phyloP scores from a whole-genome alignment of 1,140 invertebrate genomes.

The Notospermus geniculatus region DNA sequence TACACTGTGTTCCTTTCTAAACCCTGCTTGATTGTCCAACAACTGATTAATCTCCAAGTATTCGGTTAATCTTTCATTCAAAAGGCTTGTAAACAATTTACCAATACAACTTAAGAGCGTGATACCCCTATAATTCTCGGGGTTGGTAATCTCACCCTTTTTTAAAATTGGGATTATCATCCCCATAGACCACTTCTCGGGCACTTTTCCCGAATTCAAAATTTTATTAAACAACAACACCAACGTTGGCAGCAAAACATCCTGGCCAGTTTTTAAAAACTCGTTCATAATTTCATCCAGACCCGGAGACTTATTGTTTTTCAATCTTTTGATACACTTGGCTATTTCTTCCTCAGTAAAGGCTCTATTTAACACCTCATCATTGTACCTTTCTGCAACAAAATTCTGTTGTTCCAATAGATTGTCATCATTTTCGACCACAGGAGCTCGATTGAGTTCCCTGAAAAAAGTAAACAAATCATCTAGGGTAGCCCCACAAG shows the following conservation, averaged over 20 bases:
- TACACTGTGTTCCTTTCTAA: conserved; percentile 16
- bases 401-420: neutral
- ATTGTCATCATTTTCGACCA: neutral
- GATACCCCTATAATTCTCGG: conserved; percentile 23
- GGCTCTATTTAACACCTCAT: neutral
- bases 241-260: neutral
- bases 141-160: conserved; percentile 12
- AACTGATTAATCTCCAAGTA: conserved; percentile 11
- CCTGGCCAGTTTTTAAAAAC: neutral
- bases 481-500: neutral
- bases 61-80: conserved; percentile 18
- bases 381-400: neutral
- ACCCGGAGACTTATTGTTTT: neutral
- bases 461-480: neutral
- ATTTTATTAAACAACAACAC: conserved; percentile 21
- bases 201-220: conserved; percentile 13
- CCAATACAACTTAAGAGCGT: no score
- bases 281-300: neutral
- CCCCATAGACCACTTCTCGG: conserved; percentile 18
- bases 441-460: neutral
- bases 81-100: conserved; percentile 23
- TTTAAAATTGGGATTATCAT: conserved; percentile 25
- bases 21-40: conserved; percentile 22
- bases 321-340: neutral
- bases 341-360: neutral